phyloP scores from a whole-genome alignment of 2,113 vertebrate genomes.

The Leiothrix lutea region DNA sequence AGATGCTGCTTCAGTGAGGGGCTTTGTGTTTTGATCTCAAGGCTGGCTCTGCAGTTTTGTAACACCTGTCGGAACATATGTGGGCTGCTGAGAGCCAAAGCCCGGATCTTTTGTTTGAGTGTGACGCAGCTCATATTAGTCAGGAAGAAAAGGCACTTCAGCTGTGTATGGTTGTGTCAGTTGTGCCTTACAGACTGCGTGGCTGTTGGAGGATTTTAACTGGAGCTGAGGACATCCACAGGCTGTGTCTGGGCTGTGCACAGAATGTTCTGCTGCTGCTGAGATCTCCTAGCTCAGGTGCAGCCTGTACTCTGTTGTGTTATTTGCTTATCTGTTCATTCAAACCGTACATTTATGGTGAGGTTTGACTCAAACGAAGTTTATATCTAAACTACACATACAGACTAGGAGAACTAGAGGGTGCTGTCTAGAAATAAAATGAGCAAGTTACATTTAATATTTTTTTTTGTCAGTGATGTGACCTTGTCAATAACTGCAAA shows the following conservation, averaged over 20 bases:
- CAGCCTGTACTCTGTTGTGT: neutral
- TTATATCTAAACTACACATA: neutral
- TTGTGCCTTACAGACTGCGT: neutral
- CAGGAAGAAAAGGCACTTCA: neutral
- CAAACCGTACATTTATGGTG: neutral
- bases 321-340: neutral
- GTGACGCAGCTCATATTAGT: neutral
- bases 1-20: neutral
- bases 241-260: neutral
- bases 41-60: neutral
- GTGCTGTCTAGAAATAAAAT: neutral
- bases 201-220: neutral
- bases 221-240: neutral
- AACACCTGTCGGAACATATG: accelerated
- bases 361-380: neutral
- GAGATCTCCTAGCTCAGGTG: neutral
- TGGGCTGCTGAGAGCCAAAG: neutral
- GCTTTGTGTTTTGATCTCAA: neutral
- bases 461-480: neutral
- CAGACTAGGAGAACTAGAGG: neutral
- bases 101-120: neutral
- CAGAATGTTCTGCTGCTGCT: neutral
- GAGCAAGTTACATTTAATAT: neutral
- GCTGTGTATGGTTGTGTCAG: accelerated
- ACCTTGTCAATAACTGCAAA: neutral